These are phyloP conservation scores for Pterocles burchelli DNA, from an alignment of 2,113 vertebrate species.

Conservation along the genomic window DNA sequence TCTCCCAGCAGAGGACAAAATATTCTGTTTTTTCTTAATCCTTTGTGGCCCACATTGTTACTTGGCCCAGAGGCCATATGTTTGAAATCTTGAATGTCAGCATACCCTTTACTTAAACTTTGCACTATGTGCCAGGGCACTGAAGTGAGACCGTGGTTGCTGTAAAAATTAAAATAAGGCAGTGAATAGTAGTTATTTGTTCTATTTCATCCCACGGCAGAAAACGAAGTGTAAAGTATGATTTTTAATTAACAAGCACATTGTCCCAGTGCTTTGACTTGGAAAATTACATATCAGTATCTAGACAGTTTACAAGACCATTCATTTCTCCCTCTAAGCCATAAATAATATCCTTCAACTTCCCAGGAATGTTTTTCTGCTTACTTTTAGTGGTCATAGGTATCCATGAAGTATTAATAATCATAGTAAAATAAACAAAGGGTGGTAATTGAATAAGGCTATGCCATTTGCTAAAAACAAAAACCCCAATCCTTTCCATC, in stretches of 20 bases:
- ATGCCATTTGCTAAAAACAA: background rate
- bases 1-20: background rate
- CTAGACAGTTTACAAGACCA: constrained; percentile 37
- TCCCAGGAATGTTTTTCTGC: background rate
- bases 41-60: background rate
- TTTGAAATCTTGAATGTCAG: constrained; percentile 50
- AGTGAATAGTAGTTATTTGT: constrained; percentile 46
- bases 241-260: constrained; percentile 67
- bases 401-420: background rate
- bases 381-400: background rate
- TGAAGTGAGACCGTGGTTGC: constrained; percentile 42
- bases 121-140: constrained; percentile 30
- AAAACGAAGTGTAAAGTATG: constrained; percentile 42
- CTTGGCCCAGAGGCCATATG: background rate
- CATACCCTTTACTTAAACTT: constrained; percentile 32
- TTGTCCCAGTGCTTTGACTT: constrained; percentile 65
- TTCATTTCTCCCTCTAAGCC: constrained; percentile 14
- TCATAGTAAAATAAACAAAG: constrained; percentile 2
- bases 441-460: background rate
- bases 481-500: background rate
- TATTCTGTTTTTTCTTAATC: constrained; percentile 9
- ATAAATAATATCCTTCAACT: constrained; percentile 34
- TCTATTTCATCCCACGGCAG: constrained; percentile 33
- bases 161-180: constrained; percentile 45
- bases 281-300: constrained; percentile 66